Evolutionary conservation across 2,797 vertebrate genomes (phyloP).

Genomic region (Myiothlypis coronata): DNA sequence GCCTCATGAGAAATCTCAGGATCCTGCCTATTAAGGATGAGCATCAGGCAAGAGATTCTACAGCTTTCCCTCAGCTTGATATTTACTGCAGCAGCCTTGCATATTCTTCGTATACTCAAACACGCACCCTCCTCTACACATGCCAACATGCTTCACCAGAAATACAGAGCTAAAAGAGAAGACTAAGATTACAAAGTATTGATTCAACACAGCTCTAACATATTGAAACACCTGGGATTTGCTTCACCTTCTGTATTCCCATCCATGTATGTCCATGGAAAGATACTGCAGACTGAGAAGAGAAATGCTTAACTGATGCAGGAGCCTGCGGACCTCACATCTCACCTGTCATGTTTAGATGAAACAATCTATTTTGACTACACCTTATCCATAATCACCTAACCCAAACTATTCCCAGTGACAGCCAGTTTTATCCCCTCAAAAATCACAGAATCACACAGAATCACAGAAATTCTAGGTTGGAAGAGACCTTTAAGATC

Average conservation of each 20-base stretch:
- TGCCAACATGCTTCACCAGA: neutral
- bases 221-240: neutral
- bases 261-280: fast-evolving
- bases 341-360: neutral
- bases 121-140: neutral
- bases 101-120: neutral
- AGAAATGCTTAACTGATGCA: neutral
- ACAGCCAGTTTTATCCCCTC: neutral
- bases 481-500: too few species aligned
- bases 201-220: neutral
- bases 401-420: neutral
- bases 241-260: neutral
- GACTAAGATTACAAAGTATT: neutral
- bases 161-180: neutral
- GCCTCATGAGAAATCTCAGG: neutral
- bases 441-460: too few species aligned
- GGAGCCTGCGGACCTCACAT: neutral
- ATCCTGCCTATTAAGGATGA: neutral
- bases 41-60: neutral
- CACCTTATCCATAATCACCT: neutral
- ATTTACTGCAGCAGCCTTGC: neutral
- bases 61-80: neutral
- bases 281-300: neutral
- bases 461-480: too few species aligned
- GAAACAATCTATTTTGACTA: neutral